Conservation (phyloP, 2,888 invertebrate species). For the Ecliptopera silaceata region DNA sequence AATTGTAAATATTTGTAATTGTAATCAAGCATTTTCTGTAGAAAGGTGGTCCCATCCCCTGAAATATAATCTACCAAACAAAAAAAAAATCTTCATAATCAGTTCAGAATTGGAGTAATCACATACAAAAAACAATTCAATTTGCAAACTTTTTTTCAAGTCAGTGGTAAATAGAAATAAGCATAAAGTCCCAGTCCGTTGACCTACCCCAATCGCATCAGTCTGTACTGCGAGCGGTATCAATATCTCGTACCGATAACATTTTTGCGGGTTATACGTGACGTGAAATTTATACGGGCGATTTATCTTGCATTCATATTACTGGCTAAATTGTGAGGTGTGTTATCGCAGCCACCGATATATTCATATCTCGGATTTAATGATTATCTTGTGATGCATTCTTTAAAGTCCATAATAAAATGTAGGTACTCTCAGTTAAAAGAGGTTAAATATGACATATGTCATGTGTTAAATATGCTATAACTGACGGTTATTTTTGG, state of each 20-base stretch:
- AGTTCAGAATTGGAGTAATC: too few relatives aligned
- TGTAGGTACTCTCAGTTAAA: too few relatives aligned
- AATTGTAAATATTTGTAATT: too few relatives aligned
- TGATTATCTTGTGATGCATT: constrained; percentile 29
- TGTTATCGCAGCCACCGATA: constrained; percentile 67
- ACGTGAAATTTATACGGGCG: constrained; percentile 78
- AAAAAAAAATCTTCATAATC: too few relatives aligned
- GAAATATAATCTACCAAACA: too few relatives aligned
- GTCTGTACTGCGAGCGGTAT: constrained; percentile 60
- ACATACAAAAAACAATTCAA: too few relatives aligned
- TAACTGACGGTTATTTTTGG: too few relatives aligned
- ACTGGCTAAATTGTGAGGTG: constrained; percentile 73
- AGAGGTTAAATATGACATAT: too few relatives aligned
- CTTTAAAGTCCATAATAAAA: background rate
- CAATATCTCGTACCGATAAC: constrained; percentile 76
- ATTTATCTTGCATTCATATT: constrained; percentile 80
- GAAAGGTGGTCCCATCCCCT: too few relatives aligned
- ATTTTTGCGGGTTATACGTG: constrained; percentile 77
- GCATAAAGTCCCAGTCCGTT: constrained; percentile 45
- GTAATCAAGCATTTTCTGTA: too few relatives aligned
- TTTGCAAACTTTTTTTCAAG: background rate
- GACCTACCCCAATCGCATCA: constrained; percentile 63
- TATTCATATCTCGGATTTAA: constrained; percentile 58
- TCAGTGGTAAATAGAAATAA: background rate
- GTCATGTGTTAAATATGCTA: too few relatives aligned